Conservation (phyloP, 2,113 vertebrate genomes). For the Petroica traversi region DNA sequence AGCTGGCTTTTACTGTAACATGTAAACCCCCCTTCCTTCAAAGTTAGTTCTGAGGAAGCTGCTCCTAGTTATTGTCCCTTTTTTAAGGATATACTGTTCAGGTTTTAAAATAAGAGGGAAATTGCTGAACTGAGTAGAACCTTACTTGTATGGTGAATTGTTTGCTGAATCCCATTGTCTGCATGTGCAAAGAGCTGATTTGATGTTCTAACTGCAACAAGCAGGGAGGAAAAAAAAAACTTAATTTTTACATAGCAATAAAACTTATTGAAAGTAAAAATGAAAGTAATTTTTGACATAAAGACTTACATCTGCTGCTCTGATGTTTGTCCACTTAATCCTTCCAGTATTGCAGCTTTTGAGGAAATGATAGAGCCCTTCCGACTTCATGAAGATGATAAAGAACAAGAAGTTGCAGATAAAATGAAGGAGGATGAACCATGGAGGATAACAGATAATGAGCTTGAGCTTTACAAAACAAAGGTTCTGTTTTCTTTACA, state of each 20-base stretch:
- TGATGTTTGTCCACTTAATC: neutral
- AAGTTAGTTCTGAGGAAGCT: neutral
- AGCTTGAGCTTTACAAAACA: conserved; percentile 93
- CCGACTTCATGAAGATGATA: conserved; percentile 93
- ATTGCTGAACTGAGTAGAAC: neutral
- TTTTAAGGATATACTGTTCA: neutral
- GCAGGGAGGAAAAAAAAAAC: neutral
- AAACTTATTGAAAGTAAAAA: neutral
- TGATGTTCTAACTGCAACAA: neutral
- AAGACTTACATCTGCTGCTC: rapidly evolving
- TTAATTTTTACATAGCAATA: neutral
- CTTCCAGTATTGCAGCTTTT: conserved; percentile 83
- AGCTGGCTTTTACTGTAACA: neutral
- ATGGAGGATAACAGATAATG: conserved; percentile 96
- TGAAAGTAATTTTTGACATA: neutral
- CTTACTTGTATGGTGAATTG: neutral
- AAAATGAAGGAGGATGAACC: conserved; percentile 95
- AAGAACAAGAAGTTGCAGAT: conserved; percentile 93
- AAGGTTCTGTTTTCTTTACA: conserved; percentile 78
- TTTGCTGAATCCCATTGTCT: neutral
- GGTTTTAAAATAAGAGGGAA: neutral
- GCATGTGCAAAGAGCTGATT: rapidly evolving
- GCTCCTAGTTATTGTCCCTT: neutral
- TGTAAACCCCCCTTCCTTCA: neutral
- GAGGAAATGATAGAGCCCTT: conserved; percentile 95